Evolutionary conservation across 2,888 invertebrate genomes (phyloP).

Genomic region (Scaptomyza polygonia): DNA sequence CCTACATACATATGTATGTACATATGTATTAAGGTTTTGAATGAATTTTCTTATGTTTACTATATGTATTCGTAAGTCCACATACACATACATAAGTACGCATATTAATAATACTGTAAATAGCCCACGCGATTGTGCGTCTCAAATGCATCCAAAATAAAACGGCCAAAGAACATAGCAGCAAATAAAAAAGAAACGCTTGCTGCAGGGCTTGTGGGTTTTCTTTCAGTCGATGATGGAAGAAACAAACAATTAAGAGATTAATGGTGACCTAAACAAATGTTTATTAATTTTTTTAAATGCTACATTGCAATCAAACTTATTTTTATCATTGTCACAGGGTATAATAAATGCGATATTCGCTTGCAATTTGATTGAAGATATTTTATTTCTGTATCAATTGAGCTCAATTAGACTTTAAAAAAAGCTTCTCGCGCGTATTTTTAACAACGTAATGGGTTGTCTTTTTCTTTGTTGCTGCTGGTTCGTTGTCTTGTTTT

Average conservation of each 20-base stretch:
- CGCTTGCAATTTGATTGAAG: conserved; percentile 54
- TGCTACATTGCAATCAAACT: neutral
- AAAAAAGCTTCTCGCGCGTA: conserved; percentile 51
- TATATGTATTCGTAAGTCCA: neutral
- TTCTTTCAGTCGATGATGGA: neutral
- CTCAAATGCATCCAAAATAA: conserved; percentile 56
- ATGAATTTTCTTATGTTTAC: neutral
- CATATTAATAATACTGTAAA: conserved; percentile 26
- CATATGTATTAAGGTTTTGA: conserved; percentile 1
- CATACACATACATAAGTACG: neutral
- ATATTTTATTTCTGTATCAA: conserved; percentile 73
- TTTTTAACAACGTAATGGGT: conserved; percentile 45
- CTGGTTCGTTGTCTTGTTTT: conserved; percentile 33
- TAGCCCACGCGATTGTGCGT: conserved; percentile 39
- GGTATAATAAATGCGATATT: conserved; percentile 37
- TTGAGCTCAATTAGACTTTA: conserved; percentile 72
- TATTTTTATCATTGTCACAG: conserved; percentile 17
- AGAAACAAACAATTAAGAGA: neutral
- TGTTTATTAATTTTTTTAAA: neutral
- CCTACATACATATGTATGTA: neutral
- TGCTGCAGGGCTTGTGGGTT: neutral
- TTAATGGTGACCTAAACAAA: neutral
- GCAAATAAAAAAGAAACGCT: neutral
- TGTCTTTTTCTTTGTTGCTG: conserved; percentile 27
- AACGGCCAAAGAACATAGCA: conserved; percentile 53